Conservation (phyloP, 2,113 vertebrate genomes). For the Nansenia antarctica region DNA sequence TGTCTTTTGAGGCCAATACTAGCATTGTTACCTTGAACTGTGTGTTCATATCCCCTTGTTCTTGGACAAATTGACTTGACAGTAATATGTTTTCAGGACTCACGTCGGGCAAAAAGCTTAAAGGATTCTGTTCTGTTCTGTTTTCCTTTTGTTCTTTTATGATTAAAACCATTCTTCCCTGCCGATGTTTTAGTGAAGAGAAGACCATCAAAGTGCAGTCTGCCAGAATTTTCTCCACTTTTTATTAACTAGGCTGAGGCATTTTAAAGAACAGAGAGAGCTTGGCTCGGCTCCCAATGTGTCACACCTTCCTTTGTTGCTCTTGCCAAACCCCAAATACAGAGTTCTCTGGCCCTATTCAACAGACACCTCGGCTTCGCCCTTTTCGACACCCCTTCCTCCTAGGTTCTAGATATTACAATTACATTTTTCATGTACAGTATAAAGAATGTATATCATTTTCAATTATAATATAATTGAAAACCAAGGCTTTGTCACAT, state of each 20-base stretch:
- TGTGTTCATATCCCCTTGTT: neutral
- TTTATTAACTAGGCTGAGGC: neutral
- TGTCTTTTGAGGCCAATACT: neutral
- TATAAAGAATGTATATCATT: neutral
- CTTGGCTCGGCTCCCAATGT: neutral
- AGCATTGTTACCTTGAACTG: neutral
- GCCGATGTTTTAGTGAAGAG: neutral
- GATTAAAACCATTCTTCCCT: neutral
- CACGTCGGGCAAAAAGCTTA: neutral
- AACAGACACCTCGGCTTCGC: neutral
- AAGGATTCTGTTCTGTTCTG: too few species aligned
- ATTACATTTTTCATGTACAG: neutral
- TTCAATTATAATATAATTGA: neutral
- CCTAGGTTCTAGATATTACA: neutral
- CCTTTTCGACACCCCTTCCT: neutral
- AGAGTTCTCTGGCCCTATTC: neutral
- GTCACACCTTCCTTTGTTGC: slow-evolving; percentile 10
- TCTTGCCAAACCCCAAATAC: slow-evolving; percentile 4
- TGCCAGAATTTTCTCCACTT: neutral
- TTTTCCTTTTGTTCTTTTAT: too few species aligned
- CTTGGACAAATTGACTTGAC: neutral
- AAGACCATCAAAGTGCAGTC: neutral
- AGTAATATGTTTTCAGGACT: neutral
- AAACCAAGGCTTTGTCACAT: neutral
- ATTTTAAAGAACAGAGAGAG: neutral